phyloP scores from a whole-genome alignment of 2,113 vertebrate species.

The Cairina moschata region DNA sequence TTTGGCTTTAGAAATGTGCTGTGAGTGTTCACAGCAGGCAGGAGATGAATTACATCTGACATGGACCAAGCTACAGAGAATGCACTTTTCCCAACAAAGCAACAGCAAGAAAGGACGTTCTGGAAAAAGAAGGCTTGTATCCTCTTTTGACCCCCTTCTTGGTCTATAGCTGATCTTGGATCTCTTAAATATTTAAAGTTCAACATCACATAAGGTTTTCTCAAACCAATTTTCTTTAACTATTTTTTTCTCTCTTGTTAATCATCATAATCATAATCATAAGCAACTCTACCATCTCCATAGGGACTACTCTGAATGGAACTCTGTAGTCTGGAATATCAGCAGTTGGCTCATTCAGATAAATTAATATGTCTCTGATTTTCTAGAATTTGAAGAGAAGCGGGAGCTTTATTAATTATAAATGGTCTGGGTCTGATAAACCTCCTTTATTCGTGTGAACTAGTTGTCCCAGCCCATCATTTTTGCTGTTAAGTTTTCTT shows the following conservation, averaged over 20 bases:
- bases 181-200: not conserved
- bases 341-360: not conserved
- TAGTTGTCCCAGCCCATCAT: not conserved
- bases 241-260: not conserved
- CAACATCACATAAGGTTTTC: not conserved
- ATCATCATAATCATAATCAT: too few species aligned
- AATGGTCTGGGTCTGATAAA: not conserved
- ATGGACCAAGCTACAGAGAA: not conserved
- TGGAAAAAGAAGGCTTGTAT: not conserved
- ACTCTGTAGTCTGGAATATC: not conserved
- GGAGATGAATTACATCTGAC: not conserved
- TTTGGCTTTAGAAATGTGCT: not conserved
- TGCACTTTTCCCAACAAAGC: not conserved
- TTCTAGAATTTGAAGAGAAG: not conserved
- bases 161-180: not conserved
- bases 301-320: not conserved
- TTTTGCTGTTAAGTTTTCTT: not conserved
- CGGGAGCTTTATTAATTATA: not conserved
- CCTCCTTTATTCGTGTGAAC: not conserved
- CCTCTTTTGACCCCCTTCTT: not conserved
- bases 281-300: not conserved
- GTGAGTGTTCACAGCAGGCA: not conserved
- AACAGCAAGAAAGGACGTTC: not conserved
- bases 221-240: not conserved
- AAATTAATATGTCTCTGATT: not conserved